Percentiles rank a stretch among this genome's conserved stretches.
Conservation (phyloP, 2,113 vertebrate species). For the Canis aureus region DNA sequence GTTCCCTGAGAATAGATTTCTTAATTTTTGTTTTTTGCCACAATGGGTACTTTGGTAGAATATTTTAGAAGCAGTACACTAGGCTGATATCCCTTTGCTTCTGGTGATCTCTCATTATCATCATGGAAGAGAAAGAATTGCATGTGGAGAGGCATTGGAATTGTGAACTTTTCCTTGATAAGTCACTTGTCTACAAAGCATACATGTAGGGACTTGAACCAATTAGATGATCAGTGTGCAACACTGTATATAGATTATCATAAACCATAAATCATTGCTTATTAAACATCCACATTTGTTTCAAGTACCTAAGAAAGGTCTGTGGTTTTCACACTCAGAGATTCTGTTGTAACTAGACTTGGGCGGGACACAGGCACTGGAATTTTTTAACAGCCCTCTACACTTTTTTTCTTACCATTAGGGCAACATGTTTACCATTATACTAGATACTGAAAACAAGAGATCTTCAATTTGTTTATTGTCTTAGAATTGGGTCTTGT, state of each 20-base stretch:
- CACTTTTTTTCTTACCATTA: neutral
- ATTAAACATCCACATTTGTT: neutral
- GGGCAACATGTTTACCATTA: neutral
- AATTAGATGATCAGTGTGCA: neutral
- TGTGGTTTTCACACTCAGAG: neutral
- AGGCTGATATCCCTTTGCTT: neutral
- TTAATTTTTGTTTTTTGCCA: neutral
- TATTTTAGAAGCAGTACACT: neutral
- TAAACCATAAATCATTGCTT: neutral
- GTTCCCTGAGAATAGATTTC: neutral
- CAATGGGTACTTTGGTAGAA: neutral
- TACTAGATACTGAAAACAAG: constrained; percentile 3
- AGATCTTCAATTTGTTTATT: neutral
- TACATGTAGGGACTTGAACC: neutral
- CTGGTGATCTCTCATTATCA: neutral
- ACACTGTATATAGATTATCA: neutral
- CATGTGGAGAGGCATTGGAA: neutral
- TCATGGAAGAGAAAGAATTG: constrained; percentile 16
- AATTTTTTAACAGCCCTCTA: neutral
- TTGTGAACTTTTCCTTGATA: neutral
- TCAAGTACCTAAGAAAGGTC: neutral
- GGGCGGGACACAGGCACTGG: neutral
- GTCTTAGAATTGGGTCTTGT: neutral
- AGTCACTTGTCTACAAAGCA: constrained; percentile 29
- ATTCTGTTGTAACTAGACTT: neutral